Evolutionary conservation across 2,888 invertebrate species (phyloP).

Genomic region (Rutpela maculata): DNA sequence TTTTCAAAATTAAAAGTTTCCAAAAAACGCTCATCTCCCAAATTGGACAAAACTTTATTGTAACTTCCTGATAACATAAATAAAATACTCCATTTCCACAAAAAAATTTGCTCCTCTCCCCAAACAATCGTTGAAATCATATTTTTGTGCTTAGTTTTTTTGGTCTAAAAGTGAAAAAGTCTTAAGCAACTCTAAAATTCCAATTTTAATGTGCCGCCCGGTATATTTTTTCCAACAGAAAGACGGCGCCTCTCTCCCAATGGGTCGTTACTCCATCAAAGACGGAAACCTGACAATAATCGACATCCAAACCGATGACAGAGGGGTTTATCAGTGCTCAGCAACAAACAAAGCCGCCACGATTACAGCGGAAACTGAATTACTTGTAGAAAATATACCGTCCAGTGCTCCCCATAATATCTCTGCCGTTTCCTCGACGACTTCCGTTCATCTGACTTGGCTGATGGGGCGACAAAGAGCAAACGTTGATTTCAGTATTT

Average conservation of each 20-base stretch:
- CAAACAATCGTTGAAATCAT: no score
- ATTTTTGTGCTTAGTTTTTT: no score
- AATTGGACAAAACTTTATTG: no score
- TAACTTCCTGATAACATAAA: no score
- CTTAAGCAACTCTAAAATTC: neutral
- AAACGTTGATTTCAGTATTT: conserved; percentile 88
- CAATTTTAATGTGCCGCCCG: no score
- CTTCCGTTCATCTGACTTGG: conserved; percentile 88
- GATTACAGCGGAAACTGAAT: conserved; percentile 86
- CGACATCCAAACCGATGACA: conserved; percentile 88
- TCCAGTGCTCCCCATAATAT: conserved; percentile 95
- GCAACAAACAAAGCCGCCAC: conserved; percentile 92
- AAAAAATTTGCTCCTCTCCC: no score
- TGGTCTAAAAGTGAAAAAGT: no score
- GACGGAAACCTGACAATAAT: conserved; percentile 90
- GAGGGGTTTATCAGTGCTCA: conserved; percentile 89
- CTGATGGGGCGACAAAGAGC: conserved; percentile 86
- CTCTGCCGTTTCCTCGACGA: conserved; percentile 83
- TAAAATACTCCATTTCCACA: no score
- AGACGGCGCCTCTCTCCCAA: conserved; percentile 83
- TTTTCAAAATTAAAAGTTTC: no score
- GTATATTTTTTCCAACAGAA: conserved; percentile 75
- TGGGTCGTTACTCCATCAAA: conserved; percentile 80
- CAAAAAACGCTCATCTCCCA: no score
- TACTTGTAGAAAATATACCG: conserved; percentile 89